These are phyloP conservation scores for Gephyroberyx darwinii DNA, from an alignment of 2,797 vertebrate genomes.

Conservation along the genomic window DNA sequence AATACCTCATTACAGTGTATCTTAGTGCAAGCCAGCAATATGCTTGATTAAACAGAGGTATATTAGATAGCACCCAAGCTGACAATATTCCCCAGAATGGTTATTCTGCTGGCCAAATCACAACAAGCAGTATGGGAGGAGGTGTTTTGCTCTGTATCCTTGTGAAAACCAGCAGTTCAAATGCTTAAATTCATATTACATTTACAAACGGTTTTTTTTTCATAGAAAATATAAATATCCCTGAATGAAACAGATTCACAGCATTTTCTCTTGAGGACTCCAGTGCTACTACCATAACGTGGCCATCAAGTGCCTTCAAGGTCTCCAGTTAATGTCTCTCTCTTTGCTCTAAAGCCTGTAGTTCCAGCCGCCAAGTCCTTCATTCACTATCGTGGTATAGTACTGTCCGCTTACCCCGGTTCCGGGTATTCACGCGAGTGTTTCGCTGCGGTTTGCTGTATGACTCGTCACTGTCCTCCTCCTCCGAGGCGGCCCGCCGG, in stretches of 20 bases:
- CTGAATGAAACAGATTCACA: constrained; percentile 93
- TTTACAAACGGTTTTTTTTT: constrained; percentile 84
- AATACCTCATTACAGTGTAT: constrained; percentile 88
- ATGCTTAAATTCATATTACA: constrained; percentile 86
- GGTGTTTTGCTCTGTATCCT: constrained; percentile 73
- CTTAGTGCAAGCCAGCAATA: constrained; percentile 89
- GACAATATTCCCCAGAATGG: constrained; percentile 75
- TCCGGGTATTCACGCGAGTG: constrained; percentile 79
- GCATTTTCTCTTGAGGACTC: constrained; percentile 83
- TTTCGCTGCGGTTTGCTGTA: constrained; percentile 55
- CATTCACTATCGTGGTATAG: constrained; percentile 84
- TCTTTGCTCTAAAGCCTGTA: constrained; percentile 29
- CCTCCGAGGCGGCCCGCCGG: constrained; percentile 51
- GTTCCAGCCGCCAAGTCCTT: constrained; percentile 53
- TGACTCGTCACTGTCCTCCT: constrained; percentile 69
- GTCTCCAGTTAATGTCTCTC: constrained; percentile 75
- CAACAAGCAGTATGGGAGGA: constrained; percentile 76
- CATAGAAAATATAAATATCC: constrained; percentile 98
- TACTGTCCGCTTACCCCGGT: constrained; percentile 79
- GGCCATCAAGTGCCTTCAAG: constrained; percentile 79
- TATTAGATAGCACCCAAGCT: constrained; percentile 87
- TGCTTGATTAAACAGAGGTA: constrained; percentile 86
- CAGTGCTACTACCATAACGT: constrained; percentile 85
- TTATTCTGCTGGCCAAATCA: constrained; percentile 77
- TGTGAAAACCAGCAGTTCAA: constrained; percentile 86